Conservation (phyloP, 2,797 vertebrate species). For the Gallinago solitaria region DNA sequence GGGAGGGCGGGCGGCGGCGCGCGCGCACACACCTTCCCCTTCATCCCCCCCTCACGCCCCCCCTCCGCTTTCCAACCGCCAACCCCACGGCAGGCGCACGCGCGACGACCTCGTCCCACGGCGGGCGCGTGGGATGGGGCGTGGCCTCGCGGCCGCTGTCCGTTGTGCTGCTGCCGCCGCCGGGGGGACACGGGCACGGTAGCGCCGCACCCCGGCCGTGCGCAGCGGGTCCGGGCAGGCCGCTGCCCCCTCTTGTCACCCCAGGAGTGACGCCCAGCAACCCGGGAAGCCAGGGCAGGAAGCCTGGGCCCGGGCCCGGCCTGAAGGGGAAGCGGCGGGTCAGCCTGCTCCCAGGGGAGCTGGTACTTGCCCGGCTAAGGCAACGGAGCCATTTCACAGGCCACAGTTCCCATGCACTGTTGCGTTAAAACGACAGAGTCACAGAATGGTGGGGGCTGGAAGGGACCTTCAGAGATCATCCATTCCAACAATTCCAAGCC, state of each 20-base stretch:
- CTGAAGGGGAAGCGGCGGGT: not conserved
- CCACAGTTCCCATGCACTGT: not conserved
- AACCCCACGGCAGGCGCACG: not conserved
- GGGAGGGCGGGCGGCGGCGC: not conserved
- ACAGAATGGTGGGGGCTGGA: not conserved
- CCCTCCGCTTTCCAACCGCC: not conserved
- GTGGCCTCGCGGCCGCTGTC: not conserved
- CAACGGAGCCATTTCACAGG: fast-evolving
- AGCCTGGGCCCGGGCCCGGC: not conserved
- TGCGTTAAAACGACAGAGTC: not conserved
- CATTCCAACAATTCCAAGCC: not conserved
- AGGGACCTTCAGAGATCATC: not conserved
- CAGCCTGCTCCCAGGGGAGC: not conserved
- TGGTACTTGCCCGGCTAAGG: fast-evolving
- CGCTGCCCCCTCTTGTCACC: not conserved
- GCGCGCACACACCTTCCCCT: not conserved
- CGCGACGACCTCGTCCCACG: not conserved
- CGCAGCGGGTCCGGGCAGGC: not conserved
- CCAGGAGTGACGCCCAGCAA: not conserved
- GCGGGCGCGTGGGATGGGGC: not conserved
- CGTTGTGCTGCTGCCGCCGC: not conserved
- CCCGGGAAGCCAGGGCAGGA: not conserved
- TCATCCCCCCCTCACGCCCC: too few species aligned
- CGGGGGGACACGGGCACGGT: not conserved
- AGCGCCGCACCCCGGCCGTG: not conserved